Percentiles rank a stretch among this genome's conserved stretches.
Evolutionary conservation across 1,140 invertebrate species (phyloP).

Genomic region (Zaprionus capensis): DNA sequence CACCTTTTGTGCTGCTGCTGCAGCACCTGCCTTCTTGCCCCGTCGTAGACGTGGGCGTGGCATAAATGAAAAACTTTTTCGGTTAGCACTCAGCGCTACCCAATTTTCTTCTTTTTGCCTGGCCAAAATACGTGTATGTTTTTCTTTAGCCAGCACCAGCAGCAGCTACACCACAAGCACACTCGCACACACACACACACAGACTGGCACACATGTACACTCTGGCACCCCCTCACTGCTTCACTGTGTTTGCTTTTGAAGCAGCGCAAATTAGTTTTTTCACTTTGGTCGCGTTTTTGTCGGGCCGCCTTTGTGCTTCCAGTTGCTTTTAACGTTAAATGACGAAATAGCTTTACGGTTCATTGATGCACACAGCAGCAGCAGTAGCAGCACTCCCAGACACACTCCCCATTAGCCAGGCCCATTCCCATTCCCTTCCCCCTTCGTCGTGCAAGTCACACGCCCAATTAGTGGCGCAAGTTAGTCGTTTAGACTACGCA

Average conservation of each 20-base stretch:
- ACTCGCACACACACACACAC: constrained; percentile 12
- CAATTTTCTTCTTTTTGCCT: constrained; percentile 77
- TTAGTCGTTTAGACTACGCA: constrained; percentile 69
- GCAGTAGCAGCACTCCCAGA: constrained; percentile 32
- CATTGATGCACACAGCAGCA: constrained; percentile 71
- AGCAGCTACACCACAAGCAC: constrained; percentile 16
- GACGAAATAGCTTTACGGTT: constrained; percentile 82
- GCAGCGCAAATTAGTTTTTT: constrained; percentile 84
- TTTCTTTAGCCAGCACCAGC: constrained; percentile 72
- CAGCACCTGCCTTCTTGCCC: constrained; percentile 21
- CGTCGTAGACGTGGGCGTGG: constrained; percentile 4
- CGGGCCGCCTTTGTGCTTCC: constrained; percentile 49
- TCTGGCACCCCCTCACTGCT: not conserved
- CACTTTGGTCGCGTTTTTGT: constrained; percentile 78
- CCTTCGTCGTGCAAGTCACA: constrained; percentile 62
- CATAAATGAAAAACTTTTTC: constrained; percentile 81
- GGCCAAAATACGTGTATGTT: constrained; percentile 79
- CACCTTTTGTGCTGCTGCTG: constrained; percentile 43
- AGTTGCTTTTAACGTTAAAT: constrained; percentile 81
- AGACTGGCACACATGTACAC: not conserved
- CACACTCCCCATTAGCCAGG: not conserved
- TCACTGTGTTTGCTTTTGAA: constrained; percentile 78
- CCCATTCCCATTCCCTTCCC: not conserved
- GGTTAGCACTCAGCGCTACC: constrained; percentile 76
- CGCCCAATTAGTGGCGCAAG: constrained; percentile 80